Evolutionary conservation across 2,888 invertebrate species (phyloP).

Genomic region (Limenitis camilla): DNA sequence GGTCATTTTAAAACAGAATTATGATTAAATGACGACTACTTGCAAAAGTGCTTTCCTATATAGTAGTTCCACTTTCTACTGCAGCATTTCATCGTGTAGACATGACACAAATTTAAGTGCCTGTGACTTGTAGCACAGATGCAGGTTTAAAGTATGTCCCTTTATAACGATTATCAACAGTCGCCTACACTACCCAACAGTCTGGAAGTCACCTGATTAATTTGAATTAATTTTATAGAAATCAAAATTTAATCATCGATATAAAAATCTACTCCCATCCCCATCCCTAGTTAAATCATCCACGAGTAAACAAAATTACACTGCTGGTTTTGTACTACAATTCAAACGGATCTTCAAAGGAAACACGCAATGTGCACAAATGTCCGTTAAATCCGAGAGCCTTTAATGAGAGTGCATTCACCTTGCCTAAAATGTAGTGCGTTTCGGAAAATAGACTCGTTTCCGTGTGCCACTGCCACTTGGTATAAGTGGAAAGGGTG

Average conservation of each 20-base stretch:
- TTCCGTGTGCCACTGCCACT: slow-evolving; percentile 51
- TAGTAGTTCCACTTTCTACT: too few species aligned
- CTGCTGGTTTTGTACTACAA: slow-evolving; percentile 25
- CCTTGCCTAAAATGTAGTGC: slow-evolving; percentile 53
- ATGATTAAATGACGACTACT: too few species aligned
- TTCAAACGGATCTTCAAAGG: background rate
- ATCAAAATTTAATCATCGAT: slow-evolving; percentile 15
- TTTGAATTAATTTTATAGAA: too few species aligned
- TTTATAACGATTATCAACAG: too few species aligned
- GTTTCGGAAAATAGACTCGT: slow-evolving; percentile 57
- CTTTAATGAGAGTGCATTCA: slow-evolving; percentile 71
- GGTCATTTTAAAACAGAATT: too few species aligned
- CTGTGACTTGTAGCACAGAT: too few species aligned
- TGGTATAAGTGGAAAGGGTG: slow-evolving; percentile 20
- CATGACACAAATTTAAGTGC: too few species aligned
- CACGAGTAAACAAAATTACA: slow-evolving; percentile 42
- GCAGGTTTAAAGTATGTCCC: too few species aligned
- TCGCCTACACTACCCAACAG: too few species aligned
- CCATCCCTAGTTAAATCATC: slow-evolving; percentile 36
- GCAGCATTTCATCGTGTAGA: too few species aligned
- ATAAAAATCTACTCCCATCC: background rate
- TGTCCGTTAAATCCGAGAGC: slow-evolving; percentile 49
- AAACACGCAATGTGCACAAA: slow-evolving; percentile 36
- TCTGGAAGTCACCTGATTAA: too few species aligned
- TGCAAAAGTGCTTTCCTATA: too few species aligned